Evolutionary conservation across 1,140 invertebrate species (phyloP), one percentile per base, ranked within the genome.

Genomic region (Sycobia sp.): DNA sequence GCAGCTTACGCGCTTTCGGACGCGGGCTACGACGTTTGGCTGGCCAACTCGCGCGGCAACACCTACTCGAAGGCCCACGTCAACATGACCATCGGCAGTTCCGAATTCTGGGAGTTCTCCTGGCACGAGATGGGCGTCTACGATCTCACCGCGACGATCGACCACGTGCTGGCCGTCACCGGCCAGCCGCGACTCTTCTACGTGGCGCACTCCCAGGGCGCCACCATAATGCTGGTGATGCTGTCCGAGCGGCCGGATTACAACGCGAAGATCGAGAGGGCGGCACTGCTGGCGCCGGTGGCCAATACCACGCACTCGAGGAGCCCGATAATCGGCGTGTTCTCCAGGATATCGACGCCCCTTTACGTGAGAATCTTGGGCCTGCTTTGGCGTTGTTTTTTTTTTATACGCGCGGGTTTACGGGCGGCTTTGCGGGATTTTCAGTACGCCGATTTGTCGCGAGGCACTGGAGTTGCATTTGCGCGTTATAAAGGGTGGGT

Each of bases 11-110:
- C 84, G 7, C 72, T 89, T 7, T 83, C 85, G 0, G 86, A 90
- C 67, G 71, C 73, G 11, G 88, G 87, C 16, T 91, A 85, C 73
- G 90, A 92, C 66, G 88, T 92, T 3, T 92, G 90, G 90, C 66
- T 91, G 69, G 86, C 84, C 5, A 91, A 92, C 73, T 79, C 84
- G 38, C 81, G 90, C 65, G 89, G 89, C 13, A 90, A 89, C 66
- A 79, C 80, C 0, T 90, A 91, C 68, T 88, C 87, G 0, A 78
- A 82, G 49, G 82, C 82, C 14, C 88, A 90, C 69, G 78, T 77
- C 0, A 79, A 69, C 10, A 73, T 87, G 1, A 73, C 79, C 60
- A 68, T 84, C 16, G 82, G 87, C n/a, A 72, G 81, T 18, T 72
- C 76, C 13, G 69, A 79, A 43, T 87, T 83, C 69, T 85, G 86